Conservation (phyloP, 1,140 invertebrate genomes). For the Dendroctonus ponderosae region DNA sequence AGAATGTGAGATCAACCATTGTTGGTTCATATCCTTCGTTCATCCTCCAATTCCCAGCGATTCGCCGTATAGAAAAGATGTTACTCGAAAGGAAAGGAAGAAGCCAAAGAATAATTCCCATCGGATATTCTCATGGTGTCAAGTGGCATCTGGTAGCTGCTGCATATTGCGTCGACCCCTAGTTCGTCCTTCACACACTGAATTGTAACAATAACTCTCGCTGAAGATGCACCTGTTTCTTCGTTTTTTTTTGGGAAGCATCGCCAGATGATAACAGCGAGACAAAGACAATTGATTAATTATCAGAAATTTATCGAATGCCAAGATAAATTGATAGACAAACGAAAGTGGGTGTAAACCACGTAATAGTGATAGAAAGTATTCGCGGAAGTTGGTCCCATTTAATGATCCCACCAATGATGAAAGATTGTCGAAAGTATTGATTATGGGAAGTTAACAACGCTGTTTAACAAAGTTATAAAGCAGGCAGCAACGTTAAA, state of each 20-base stretch:
- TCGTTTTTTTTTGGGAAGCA: not conserved
- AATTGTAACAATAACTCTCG: not conserved
- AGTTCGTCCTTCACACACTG: constrained; percentile 17
- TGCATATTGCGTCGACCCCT: constrained; percentile 17
- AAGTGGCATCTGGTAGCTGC: constrained; percentile 41
- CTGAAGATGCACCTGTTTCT: constrained; percentile 1
- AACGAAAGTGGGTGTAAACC: no score
- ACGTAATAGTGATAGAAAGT: no score
- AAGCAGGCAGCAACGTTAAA: no score
- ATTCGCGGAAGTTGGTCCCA: no score
- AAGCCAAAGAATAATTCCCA: constrained; percentile 37
- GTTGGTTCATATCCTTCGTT: constrained; percentile 1
- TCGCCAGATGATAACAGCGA: no score
- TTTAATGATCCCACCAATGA: no score
- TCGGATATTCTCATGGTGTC: constrained; percentile 45
- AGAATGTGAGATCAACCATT: constrained; percentile 6
- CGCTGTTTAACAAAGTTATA: no score
- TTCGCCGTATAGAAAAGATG: constrained; percentile 8
- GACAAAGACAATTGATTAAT: no score
- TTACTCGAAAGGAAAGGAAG: constrained; percentile 23
- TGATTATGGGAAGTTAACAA: no score
- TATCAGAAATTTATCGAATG: no score
- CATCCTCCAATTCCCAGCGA: constrained; percentile 6
- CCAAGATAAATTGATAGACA: no score
- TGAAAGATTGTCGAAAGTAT: no score